A percentile compares a stretch with the other conserved stretches of the same genome.
These are phyloP conservation scores for Notolepis coatsorum DNA, from an alignment of 2,797 vertebrate genomes.

Conservation along the genomic window DNA sequence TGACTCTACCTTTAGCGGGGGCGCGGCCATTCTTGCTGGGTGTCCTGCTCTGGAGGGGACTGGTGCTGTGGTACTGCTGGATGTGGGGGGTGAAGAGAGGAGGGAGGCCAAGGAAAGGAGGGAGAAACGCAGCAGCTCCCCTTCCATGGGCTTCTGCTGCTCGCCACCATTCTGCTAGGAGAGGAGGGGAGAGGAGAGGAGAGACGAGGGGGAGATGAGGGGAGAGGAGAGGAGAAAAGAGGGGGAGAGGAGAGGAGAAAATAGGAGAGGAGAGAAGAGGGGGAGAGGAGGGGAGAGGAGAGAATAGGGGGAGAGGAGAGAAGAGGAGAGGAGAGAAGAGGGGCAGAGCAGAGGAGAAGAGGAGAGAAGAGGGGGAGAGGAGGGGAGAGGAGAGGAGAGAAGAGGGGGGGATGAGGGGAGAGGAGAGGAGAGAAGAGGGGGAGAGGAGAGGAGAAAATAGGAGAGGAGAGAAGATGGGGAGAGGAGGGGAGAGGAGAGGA, in stretches of 20 bases:
- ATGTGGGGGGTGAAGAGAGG: constrained; percentile 90
- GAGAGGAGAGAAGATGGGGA: not conserved
- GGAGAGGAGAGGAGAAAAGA: not conserved
- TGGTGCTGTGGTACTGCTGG: constrained; percentile 89
- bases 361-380: not conserved
- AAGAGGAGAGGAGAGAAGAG: not conserved
- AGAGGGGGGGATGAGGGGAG: not conserved
- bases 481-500: not conserved
- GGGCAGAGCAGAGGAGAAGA: not conserved
- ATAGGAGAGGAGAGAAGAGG: not conserved
- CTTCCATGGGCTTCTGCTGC: constrained; percentile 89
- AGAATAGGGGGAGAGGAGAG: not conserved
- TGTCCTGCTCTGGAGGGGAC: constrained; percentile 88
- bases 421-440: not conserved
- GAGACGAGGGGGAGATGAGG: not conserved
- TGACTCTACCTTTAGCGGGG: constrained; percentile 88
- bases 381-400: not conserved
- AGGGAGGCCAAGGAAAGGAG: constrained; percentile 92
- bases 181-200: not conserved
- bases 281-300: not conserved
- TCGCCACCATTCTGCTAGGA: constrained; percentile 94
- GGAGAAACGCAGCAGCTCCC: constrained; percentile 90
- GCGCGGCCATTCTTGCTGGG: constrained; percentile 87
- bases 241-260: not conserved
- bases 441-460: not conserved